These are phyloP conservation scores for Uria aalge DNA, from an alignment of 2,113 vertebrate genomes.

Conservation along the genomic window DNA sequence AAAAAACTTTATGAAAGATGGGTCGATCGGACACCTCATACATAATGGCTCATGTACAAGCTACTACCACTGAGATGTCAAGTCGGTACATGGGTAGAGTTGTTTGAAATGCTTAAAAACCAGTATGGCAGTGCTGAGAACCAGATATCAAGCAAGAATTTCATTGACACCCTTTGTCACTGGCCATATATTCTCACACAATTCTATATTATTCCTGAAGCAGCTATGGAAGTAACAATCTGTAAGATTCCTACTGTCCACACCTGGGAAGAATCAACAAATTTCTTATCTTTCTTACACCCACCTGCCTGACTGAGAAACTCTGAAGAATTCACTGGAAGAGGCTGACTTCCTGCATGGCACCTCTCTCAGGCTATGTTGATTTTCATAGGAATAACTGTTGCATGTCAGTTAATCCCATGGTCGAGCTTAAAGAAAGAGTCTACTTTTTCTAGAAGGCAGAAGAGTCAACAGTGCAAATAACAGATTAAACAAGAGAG, in stretches of 20 bases:
- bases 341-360: background rate
- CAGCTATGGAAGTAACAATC: background rate
- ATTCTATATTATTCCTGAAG: background rate
- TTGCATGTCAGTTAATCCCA: background rate
- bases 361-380: background rate
- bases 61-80: background rate
- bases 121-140: background rate
- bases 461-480: background rate
- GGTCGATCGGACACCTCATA: background rate
- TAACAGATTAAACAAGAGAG: background rate
- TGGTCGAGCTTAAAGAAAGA: background rate
- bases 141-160: background rate
- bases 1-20: background rate
- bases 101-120: background rate
- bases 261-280: accelerated
- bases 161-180: background rate
- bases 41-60: background rate
- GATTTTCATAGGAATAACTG: background rate
- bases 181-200: background rate
- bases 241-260: background rate
- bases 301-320: background rate
- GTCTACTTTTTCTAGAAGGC: background rate
- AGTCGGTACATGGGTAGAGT: accelerated
- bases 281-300: background rate
- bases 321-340: background rate